Evolutionary conservation across 2,113 vertebrate species (phyloP), one percentile per base, ranked within the genome.

Genomic region (Otolemur garnettii): DNA sequence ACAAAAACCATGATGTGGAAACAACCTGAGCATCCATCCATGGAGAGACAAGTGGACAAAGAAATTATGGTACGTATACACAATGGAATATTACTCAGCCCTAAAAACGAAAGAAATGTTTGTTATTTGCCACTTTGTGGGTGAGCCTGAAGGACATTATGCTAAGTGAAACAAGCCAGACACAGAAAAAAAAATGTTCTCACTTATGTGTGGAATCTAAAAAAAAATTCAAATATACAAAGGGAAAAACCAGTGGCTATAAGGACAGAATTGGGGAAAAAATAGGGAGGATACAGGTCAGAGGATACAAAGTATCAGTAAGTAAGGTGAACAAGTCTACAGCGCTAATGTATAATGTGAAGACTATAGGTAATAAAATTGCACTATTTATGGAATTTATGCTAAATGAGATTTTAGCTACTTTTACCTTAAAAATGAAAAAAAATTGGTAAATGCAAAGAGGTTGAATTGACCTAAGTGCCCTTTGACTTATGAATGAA

Each of bases 191-290:
- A 4, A 33, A 19, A 50, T 50, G 45, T 50, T 50, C 45, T 50
- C 45, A 50, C 45, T 50, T 50, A 50, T 24, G 24, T 8, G 42
- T 50, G 42, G 19, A 53, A n/a, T 84, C 64, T 24, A 42, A n/a
- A 84, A 66, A 66, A 68, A n/a, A 45, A 30, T 26, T 24, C 10
- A 53, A 28, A 8, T 68, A 2, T n/a, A 24, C 28, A 53, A 30
- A 68, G 19, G 33, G 3, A 68, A 68, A 50, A 66, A 66, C 30
- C 42, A 68, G 28, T 68, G 82, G 11, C 68, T 53, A 66, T 13
- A 55, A 18, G 19, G 33, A n/a, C 0, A 9, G 33, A 53, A n/a
- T 3, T 1, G n/a, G 60, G 10, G 26, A 57, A 2, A 7, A 50
- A 84, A 68, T 22, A 0, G 15, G 18, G 45, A 53, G 3, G 3